A percentile compares a stretch with the other conserved stretches of the same genome.
phyloP scores from a whole-genome alignment of 1,140 invertebrate genomes.

The Papilio polyxenes region DNA sequence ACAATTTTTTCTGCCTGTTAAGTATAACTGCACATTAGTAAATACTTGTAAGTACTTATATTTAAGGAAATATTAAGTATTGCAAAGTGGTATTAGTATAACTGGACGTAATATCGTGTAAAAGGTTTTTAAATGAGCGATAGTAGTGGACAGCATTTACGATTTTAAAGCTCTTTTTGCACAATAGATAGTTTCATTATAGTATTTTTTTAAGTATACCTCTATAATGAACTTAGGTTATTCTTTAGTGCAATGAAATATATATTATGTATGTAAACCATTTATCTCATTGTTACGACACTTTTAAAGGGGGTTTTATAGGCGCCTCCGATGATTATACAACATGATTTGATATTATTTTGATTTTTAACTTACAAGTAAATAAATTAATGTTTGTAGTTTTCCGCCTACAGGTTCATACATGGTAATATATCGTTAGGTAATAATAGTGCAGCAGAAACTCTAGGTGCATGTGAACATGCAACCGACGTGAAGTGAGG shows the following conservation, averaged over 20 bases:
- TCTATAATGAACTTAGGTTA: no score
- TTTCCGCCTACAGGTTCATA: neutral
- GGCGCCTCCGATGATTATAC: no score
- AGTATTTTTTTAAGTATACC: no score
- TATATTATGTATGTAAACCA: no score
- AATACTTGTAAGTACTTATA: neutral
- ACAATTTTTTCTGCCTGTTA: neutral
- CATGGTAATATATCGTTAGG: conserved; percentile 4
- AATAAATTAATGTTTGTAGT: neutral
- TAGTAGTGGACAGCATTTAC: no score
- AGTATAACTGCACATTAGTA: neutral
- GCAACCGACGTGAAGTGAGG: conserved; percentile 20
- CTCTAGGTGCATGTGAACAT: conserved; percentile 27
- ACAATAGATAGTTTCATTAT: no score
- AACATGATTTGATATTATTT: neutral
- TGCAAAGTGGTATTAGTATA: neutral
- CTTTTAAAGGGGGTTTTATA: no score
- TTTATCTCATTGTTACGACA: no score
- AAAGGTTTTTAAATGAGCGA: no score
- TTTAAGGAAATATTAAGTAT: neutral
- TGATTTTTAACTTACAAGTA: neutral
- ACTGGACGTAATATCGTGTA: neutral
- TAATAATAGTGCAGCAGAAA: conserved; percentile 16
- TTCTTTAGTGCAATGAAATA: no score
- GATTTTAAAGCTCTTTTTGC: no score